Evolutionary conservation across 2,113 vertebrate species (phyloP).

Genomic region (Columba livia): DNA sequence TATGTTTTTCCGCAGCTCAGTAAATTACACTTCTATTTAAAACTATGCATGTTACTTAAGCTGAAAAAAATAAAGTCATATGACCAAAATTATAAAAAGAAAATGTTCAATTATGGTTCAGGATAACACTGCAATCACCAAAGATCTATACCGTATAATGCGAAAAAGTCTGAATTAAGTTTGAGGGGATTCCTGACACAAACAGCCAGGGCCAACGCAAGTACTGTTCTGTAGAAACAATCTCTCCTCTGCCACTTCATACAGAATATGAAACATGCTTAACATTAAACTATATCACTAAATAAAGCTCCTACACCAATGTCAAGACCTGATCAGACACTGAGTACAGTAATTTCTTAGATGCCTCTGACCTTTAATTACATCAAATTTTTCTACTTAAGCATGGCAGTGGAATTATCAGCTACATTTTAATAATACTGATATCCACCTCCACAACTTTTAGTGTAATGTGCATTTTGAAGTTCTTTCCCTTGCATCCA

Average conservation of each 20-base stretch:
- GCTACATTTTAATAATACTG: neutral
- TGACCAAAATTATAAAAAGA: neutral
- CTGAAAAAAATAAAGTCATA: neutral
- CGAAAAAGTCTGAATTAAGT: neutral
- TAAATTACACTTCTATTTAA: neutral
- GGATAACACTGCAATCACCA: neutral
- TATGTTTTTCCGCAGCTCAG: neutral
- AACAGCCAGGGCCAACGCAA: neutral
- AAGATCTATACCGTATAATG: neutral
- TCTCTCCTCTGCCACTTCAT: neutral
- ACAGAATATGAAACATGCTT: neutral
- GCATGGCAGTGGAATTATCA: accelerated
- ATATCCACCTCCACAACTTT: neutral
- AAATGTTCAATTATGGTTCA: neutral
- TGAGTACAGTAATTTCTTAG: neutral
- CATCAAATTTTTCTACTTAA: neutral
- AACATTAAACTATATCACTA: neutral
- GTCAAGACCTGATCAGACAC: neutral
- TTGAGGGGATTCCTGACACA: neutral
- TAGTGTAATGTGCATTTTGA: neutral
- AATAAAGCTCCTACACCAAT: neutral
- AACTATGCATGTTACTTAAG: neutral
- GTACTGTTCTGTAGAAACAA: neutral
- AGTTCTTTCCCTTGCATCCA: neutral
- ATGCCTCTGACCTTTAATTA: neutral